Evolutionary conservation across 2,113 vertebrate species (phyloP).

Genomic region (Onychostruthus taczanowskii): DNA sequence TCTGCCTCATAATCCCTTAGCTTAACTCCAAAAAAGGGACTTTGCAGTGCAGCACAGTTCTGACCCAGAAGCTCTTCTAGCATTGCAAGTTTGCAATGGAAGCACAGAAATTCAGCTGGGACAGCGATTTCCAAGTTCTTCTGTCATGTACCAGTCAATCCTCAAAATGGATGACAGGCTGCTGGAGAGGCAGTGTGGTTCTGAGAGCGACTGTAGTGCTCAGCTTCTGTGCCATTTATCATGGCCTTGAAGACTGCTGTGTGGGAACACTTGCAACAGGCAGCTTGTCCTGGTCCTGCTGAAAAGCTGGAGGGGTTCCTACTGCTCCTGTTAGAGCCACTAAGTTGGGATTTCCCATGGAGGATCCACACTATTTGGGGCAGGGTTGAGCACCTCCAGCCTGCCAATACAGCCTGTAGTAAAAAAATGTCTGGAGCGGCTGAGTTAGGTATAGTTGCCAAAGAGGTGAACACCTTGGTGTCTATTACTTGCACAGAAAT

Average conservation of each 20-base stretch:
- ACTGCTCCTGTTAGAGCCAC: accelerated
- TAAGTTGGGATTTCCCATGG: neutral
- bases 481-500: neutral
- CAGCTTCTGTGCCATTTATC: neutral
- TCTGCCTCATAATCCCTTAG: neutral
- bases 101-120: neutral
- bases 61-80: neutral
- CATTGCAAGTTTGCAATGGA: neutral
- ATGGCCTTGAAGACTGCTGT: neutral
- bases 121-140: neutral
- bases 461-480: neutral
- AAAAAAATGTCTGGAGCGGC: neutral
- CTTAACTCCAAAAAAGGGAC: neutral
- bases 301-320: neutral
- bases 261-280: neutral
- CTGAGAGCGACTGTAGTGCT: neutral
- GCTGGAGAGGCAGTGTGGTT: neutral
- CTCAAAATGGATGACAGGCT: neutral
- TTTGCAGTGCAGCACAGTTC: neutral
- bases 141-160: neutral
- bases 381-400: neutral
- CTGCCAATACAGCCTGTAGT: neutral
- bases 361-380: neutral
- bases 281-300: neutral
- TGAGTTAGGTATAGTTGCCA: neutral